A percentile compares a stretch with the other conserved stretches of the same genome.
Conservation (phyloP, 1,140 invertebrate species). For the Littorina saxatilis region DNA sequence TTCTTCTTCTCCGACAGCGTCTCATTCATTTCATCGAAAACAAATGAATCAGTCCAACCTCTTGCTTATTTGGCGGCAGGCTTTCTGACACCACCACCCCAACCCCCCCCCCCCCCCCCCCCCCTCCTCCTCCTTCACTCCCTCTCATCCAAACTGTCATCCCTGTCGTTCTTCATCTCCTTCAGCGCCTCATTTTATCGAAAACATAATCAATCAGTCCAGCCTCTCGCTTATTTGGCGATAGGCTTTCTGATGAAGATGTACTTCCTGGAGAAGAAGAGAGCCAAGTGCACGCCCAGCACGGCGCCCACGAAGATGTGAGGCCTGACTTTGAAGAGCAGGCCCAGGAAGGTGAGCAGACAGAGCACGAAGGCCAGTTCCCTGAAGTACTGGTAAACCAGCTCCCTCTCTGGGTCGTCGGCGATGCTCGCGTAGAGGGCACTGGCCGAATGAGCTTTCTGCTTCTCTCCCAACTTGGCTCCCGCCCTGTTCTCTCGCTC, state of each 20-base stretch:
- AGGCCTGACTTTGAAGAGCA: slow-evolving; percentile 21
- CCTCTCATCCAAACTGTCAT: too few relatives aligned
- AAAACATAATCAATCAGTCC: not conserved
- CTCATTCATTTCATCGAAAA: too few relatives aligned
- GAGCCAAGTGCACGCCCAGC: not conserved
- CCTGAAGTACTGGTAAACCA: slow-evolving; percentile 18
- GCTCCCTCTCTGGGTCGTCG: not conserved
- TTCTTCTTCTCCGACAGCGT: too few relatives aligned
- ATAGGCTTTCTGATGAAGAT: not conserved
- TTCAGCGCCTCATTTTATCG: not conserved
- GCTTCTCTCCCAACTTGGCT: not conserved
- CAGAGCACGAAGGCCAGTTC: slow-evolving; percentile 19
- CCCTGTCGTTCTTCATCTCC: not conserved
- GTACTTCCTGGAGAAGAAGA: slow-evolving; percentile 17
- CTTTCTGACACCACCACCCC: too few relatives aligned
- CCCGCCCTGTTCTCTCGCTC: not conserved
- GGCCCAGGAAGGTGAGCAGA: slow-evolving; percentile 26
- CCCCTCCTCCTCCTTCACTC: not conserved
- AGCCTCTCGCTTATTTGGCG: slow-evolving; percentile 6
- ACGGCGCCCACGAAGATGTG: slow-evolving; percentile 30
- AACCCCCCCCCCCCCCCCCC: not conserved
- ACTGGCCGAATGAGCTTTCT: too few relatives aligned
- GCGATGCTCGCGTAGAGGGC: not conserved
- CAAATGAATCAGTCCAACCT: too few relatives aligned
- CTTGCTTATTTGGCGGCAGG: too few relatives aligned